Percentiles rank a stretch among this genome's conserved stretches.
Conservation (phyloP, 92 coral and sea anemone genomes). For the Plumapathes pennacea region DNA sequence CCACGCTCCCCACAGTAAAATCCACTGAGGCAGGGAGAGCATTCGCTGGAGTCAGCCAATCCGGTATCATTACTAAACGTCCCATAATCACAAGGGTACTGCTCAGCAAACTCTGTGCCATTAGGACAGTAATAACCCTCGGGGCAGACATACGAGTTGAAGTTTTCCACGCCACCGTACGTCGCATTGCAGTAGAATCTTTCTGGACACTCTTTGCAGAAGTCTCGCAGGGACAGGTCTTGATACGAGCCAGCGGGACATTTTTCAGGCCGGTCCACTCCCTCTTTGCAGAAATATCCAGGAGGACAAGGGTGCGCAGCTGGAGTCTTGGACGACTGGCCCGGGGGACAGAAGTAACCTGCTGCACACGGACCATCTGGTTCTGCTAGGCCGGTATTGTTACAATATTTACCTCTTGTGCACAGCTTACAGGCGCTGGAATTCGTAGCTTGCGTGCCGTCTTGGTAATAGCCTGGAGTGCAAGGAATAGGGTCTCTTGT, state of each 20-base stretch:
- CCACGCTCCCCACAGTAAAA: slow-evolving; percentile 92
- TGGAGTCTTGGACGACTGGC: slow-evolving; percentile 78
- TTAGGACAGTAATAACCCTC: slow-evolving; percentile 87
- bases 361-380: slow-evolving; percentile 84
- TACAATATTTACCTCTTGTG: slow-evolving; percentile 81
- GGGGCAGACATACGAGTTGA: slow-evolving; percentile 61
- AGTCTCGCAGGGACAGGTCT: slow-evolving; percentile 52
- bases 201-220: slow-evolving; percentile 78
- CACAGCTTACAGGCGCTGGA: slow-evolving; percentile 72
- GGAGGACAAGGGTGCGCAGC: slow-evolving; percentile 68
- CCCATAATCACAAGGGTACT: slow-evolving; percentile 82
- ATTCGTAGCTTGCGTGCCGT: slow-evolving; percentile 67
- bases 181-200: slow-evolving; percentile 95
- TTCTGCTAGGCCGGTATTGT: slow-evolving; percentile 72
- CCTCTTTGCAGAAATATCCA: slow-evolving; percentile 73
- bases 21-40: slow-evolving; percentile 78
- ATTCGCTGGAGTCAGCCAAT: slow-evolving; percentile 77
- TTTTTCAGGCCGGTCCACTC: slow-evolving; percentile 63
- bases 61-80: slow-evolving; percentile 88
- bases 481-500: slow-evolving; percentile 74
- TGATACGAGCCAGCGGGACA: slow-evolving; percentile 92
- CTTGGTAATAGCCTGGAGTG: slow-evolving; percentile 80
- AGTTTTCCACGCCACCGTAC: slow-evolving; percentile 71
- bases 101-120: slow-evolving; percentile 80
- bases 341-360: slow-evolving; percentile 93